Percentiles rank a stretch among this genome's conserved stretches.
Conservation (phyloP, 1,140 invertebrate genomes). For the Myzus persicae region DNA sequence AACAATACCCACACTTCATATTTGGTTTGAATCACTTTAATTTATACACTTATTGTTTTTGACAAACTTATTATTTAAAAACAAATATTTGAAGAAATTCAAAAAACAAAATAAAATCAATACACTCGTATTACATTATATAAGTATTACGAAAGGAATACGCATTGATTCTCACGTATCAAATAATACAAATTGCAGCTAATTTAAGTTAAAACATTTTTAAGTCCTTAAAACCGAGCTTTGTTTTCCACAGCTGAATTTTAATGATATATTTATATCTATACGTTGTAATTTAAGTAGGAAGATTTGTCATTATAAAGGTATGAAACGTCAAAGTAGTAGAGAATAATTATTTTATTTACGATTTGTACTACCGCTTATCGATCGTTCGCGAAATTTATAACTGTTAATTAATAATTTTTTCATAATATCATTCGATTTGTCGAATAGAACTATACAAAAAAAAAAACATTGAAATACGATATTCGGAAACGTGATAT, state of each 20-base stretch:
- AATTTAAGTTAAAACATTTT: not conserved
- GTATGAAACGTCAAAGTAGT: not conserved
- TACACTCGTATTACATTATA: not conserved
- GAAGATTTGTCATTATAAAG: not conserved
- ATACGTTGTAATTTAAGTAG: too few relatives aligned
- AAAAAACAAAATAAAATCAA: not conserved
- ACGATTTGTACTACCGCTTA: not conserved
- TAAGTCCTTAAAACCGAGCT: too few relatives aligned
- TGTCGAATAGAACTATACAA: not conserved
- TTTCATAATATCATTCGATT: not conserved
- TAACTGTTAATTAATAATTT: not conserved
- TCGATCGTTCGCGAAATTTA: not conserved
- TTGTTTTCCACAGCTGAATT: not conserved
- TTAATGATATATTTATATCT: not conserved
- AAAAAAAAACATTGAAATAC: not conserved
- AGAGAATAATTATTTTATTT: not conserved
- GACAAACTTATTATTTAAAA: not conserved
- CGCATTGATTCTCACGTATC: not conserved
- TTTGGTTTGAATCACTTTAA: not conserved
- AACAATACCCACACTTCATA: not conserved
- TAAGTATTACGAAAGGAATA: not conserved
- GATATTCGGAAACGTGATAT: not conserved
- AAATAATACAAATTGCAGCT: not conserved
- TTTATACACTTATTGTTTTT: slow-evolving; percentile 4
- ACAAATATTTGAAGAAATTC: not conserved